Evolutionary conservation across 53 echinoderm and acorn worm genomes (phyloP).

Genomic region (Crossaster papposus): DNA sequence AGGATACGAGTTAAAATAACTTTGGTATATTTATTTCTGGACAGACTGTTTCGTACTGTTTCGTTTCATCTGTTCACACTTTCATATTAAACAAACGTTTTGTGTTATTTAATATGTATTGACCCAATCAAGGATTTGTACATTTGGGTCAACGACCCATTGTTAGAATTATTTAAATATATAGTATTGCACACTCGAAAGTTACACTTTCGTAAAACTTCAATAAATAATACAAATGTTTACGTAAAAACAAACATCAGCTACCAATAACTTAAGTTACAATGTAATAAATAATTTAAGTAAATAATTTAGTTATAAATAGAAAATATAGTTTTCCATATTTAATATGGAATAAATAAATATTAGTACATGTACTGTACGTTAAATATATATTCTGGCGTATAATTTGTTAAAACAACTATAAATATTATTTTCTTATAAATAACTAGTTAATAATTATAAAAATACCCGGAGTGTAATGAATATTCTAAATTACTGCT

Average conservation of each 20-base stretch:
- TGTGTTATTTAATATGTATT: not conserved
- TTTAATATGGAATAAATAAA: not conserved
- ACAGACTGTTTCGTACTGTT: too few species aligned
- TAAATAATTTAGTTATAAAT: not conserved
- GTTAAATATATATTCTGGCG: slow-evolving; percentile 15
- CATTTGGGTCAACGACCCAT: not conserved
- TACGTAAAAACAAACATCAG: not conserved
- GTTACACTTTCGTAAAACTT: not conserved
- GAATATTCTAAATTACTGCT: not conserved
- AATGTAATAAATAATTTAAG: too few species aligned
- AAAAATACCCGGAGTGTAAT: not conserved
- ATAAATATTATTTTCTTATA: not conserved
- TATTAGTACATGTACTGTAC: not conserved
- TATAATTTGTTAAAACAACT: not conserved
- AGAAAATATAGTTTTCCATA: not conserved
- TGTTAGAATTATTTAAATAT: not conserved
- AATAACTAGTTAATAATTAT: not conserved
- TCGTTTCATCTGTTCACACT: too few species aligned
- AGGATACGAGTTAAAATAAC: too few species aligned
- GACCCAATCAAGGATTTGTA: not conserved
- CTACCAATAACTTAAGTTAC: too few species aligned
- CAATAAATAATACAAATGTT: not conserved
- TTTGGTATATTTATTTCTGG: too few species aligned
- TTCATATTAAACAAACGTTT: too few species aligned
- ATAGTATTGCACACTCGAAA: slow-evolving; percentile 21